phyloP scores from a whole-genome alignment of 2,797 vertebrate species.

The Gymnoscopelus microlampas region DNA sequence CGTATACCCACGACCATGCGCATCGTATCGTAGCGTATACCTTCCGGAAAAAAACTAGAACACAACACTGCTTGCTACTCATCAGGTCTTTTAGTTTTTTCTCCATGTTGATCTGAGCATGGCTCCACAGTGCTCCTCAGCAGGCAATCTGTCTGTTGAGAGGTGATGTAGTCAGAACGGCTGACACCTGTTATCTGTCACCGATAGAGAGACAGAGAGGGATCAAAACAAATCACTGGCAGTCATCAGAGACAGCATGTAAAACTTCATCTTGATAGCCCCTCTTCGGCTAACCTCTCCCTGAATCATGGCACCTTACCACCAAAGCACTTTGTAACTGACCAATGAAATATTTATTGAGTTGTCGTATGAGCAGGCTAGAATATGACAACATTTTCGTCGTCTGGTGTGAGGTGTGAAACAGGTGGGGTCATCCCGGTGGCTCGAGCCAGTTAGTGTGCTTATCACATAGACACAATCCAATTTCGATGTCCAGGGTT shows the following conservation, averaged over 20 bases:
- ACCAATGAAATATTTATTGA: constrained; percentile 41
- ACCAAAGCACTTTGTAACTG: constrained; percentile 36
- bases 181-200: constrained; percentile 77
- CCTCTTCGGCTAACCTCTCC: neutral
- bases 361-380: constrained; percentile 19
- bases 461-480: too few species aligned
- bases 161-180: constrained; percentile 57
- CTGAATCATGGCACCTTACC: constrained; percentile 50
- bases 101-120: constrained; percentile 2
- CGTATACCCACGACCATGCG: too few species aligned
- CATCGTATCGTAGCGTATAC: too few species aligned
- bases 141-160: constrained; percentile 67
- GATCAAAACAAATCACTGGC: constrained; percentile 69
- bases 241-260: constrained; percentile 69
- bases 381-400: neutral
- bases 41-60: too few species aligned
- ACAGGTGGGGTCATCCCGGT: too few species aligned
- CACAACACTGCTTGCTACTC: too few species aligned
- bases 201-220: constrained; percentile 53
- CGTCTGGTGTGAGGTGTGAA: neutral
- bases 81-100: neutral
- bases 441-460: too few species aligned
- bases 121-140: constrained; percentile 22
- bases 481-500: neutral
- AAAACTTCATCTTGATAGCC: constrained; percentile 74